Base-by-base conservation (phyloP, 2,797 vertebrate species). In the Muscicapa striata region DNA sequence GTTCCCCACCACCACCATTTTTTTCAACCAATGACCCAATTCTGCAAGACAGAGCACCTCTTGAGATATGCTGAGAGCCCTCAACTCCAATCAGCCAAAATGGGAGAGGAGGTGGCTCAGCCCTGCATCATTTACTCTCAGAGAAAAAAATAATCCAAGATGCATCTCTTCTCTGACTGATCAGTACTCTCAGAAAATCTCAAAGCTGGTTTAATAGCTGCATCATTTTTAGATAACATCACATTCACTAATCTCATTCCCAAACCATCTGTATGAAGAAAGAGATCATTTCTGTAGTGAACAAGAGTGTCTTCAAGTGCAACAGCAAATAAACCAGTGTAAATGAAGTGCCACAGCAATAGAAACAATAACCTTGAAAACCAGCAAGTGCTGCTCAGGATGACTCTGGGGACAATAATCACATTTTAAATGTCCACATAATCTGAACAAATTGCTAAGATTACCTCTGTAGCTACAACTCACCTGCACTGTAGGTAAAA, bases 301-400 rank as follows among this genome's bases (percentile, higher is more conserved):
- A 91, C 80, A 74, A 67, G 76, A 82, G 70, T 22, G 72, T 94
- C 88, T 79, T 94, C 81, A 83, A 96, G 89, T 94, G 73, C 70
- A 96, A 90, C 75, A 77, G 82, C 89, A 94, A 97, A 95, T 93
- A 95, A 97, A 92, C 87, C 79, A 52, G 75, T 77, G 85, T 68
- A 95, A 93, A 88, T 88, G 62, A 94, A 93, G 84, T 87, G 67
- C 88, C 67, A 87, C 20, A 40, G 74, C 87, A 92, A 69, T 36
- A 92, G 46, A 95, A 95, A 88, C 67, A 93, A 73, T 21, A 36
- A 90, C 94, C 93, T 88, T 96, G 85, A 90, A 92, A 84, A 91
- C n/a, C 86, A 91, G 89, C 48, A 64, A 80, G 73, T 67, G 52
- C 85, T 90, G 46, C 72, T 92, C 51, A 73, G 61, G 64, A 54